Conservation (phyloP, 1,140 invertebrate genomes). For the Apis florea region DNA sequence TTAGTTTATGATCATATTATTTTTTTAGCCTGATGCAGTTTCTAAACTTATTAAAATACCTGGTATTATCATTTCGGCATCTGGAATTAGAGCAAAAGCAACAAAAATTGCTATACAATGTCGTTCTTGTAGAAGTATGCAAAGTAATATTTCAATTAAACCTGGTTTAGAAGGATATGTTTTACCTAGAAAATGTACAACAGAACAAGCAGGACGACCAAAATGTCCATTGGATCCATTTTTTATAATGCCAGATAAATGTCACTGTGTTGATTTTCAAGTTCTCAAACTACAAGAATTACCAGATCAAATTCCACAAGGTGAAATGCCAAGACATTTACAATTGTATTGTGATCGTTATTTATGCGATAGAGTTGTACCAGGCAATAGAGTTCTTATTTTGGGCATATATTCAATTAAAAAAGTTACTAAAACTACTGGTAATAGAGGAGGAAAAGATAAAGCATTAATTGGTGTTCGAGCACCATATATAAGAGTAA, state of each 20-base stretch:
- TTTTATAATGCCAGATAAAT: constrained; percentile 98
- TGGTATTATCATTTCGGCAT: constrained; percentile 97
- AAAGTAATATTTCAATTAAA: constrained; percentile 94
- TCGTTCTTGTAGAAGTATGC: constrained; percentile 93
- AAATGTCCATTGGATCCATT: constrained; percentile 99
- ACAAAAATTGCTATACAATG: constrained; percentile 98
- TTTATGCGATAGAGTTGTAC: constrained; percentile 96
- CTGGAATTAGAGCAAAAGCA: constrained; percentile 96
- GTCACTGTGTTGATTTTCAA: constrained; percentile 97
- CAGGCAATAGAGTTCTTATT: constrained; percentile 96
- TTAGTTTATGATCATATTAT: constrained; percentile 31
- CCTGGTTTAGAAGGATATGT: constrained; percentile 98
- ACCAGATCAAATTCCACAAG: constrained; percentile 97
- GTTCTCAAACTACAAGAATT: constrained; percentile 96
- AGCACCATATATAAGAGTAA: constrained; percentile 95
- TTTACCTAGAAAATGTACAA: constrained; percentile 96
- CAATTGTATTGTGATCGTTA: constrained; percentile 97
- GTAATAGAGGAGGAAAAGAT: constrained; percentile 86
- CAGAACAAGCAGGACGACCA: constrained; percentile 92
- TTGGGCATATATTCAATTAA: constrained; percentile 99
- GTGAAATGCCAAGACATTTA: constrained; percentile 98
- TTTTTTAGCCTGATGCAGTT: constrained; percentile 92
- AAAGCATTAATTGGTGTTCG: constrained; percentile 96
- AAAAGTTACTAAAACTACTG: constrained; percentile 86
- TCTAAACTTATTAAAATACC: constrained; percentile 96